Conservation (phyloP, 2,797 vertebrate genomes). For the Argentina silus region DNA sequence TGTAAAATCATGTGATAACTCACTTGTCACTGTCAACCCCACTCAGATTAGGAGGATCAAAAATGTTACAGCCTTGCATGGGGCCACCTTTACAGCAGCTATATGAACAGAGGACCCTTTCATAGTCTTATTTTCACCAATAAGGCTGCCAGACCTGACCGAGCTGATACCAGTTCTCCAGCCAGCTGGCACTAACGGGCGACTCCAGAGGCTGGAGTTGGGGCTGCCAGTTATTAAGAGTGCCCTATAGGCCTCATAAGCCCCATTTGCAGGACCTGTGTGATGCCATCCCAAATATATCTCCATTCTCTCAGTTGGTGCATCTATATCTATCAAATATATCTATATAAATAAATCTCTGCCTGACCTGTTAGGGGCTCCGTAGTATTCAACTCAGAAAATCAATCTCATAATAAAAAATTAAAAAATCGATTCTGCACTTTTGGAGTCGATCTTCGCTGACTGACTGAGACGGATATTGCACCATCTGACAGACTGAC, state of each 20-base stretch:
- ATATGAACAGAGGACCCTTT: not conserved
- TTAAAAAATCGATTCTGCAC: too few species aligned
- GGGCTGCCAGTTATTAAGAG: slow-evolving; percentile 14
- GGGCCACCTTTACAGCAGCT: too few species aligned
- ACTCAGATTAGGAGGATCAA: too few species aligned
- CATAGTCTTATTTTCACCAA: not conserved
- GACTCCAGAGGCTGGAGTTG: not conserved
- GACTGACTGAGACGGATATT: not conserved
- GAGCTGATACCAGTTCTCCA: not conserved
- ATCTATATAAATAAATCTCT: too few species aligned
- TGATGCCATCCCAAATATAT: not conserved
- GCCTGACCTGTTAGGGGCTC: too few species aligned
- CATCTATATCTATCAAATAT: too few species aligned
- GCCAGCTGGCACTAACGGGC: slow-evolving; percentile 3
- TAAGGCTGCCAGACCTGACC: not conserved
- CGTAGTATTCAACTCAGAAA: too few species aligned
- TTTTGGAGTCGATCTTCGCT: not conserved
- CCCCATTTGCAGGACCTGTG: not conserved
- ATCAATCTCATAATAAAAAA: too few species aligned
- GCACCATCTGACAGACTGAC: not conserved
- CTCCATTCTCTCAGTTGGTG: not conserved
- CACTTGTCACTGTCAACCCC: too few species aligned
- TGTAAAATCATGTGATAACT: too few species aligned
- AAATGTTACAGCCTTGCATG: too few species aligned
- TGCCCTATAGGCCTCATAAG: not conserved